Evolutionary conservation across 2,113 vertebrate genomes (phyloP).

Genomic region (Xenopus tropicalis): UCB_Xtro_10.0 CM004445.2:113133501-113134000

Average conservation of each 20-base stretch:
- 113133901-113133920: slow-evolving; percentile 5
- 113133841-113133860: slow-evolving; percentile 32
- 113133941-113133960: slow-evolving; percentile 14
- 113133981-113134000: slow-evolving; percentile 1
- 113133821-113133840: background rate
- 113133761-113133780: background rate
- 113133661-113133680: background rate
- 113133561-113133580: no score
- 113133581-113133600: no score
- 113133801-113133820: background rate
- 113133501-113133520: no score
- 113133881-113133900: slow-evolving; percentile 23
- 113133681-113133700: background rate
- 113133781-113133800: background rate
- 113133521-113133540: no score
- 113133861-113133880: slow-evolving; percentile 23
- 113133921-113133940: background rate
- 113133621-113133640: no score
- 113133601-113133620: no score
- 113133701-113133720: no score
- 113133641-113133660: background rate
- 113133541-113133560: no score
- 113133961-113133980: slow-evolving; percentile 13
- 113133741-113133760: background rate
- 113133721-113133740: background rate